A percentile compares a stretch with the other conserved stretches of the same genome.
phyloP scores from a whole-genome alignment of 2,797 vertebrate species.

The Lepus townsendii region DNA sequence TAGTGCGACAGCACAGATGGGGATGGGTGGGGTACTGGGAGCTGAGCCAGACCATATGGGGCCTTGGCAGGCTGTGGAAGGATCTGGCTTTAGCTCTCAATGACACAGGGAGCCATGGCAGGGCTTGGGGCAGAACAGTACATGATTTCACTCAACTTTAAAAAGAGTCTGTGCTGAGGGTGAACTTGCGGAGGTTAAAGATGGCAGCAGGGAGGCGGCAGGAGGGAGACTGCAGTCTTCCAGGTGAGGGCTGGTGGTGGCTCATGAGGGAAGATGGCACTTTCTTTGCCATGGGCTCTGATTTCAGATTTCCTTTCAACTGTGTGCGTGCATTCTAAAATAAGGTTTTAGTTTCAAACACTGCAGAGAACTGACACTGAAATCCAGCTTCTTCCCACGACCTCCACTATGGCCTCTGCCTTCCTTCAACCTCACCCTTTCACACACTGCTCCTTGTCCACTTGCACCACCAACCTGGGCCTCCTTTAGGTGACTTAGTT shows the following conservation, averaged over 20 bases:
- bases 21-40: neutral
- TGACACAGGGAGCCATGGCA: neutral
- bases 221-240: rapidly evolving
- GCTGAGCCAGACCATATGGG: neutral
- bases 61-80: neutral
- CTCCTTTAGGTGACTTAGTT: neutral
- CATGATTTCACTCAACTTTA: neutral
- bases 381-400: constrained; percentile 70
- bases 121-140: neutral
- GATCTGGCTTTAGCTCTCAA: neutral
- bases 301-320: constrained; percentile 40
- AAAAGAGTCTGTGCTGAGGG: neutral
- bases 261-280: neutral
- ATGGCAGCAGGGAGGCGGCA: neutral
- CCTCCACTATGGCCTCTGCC: neutral
- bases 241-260: neutral
- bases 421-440: neutral
- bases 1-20: neutral
- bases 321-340: neutral
- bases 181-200: neutral
- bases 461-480: neutral
- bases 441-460: neutral
- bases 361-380: neutral
- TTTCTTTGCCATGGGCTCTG: neutral
- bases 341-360: constrained; percentile 49